Conservation (phyloP, 2,888 invertebrate species). For the Apoda limacodes region DNA sequence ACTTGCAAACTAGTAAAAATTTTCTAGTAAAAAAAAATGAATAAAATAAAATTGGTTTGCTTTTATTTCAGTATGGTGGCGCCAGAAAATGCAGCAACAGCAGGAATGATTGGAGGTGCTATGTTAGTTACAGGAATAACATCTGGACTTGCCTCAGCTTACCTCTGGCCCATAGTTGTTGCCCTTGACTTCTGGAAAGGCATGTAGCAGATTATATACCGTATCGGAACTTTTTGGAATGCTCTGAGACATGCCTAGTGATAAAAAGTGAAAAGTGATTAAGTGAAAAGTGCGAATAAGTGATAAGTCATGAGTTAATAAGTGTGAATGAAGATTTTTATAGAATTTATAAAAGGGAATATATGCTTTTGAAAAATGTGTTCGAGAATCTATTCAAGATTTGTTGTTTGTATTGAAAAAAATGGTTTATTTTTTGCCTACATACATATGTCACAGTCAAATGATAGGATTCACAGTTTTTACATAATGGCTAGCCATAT, state of each 20-base stretch:
- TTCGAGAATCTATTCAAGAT: no score
- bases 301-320: neutral
- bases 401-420: no score
- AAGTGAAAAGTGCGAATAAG: conserved; percentile 4
- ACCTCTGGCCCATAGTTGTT: conserved; percentile 75
- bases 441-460: no score
- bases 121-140: conserved; percentile 91
- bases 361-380: no score
- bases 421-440: no score
- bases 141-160: conserved; percentile 80
- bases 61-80: conserved; percentile 76
- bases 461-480: no score
- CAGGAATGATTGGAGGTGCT: conserved; percentile 97
- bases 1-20: no score
- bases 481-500: no score
- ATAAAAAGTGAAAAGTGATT: conserved; percentile 17
- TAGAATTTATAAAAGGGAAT: neutral
- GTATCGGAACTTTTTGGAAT: conserved; percentile 33
- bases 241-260: conserved; percentile 22
- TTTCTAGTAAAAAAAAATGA: no score
- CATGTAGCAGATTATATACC: conserved; percentile 39
- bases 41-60: no score
- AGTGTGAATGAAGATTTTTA: neutral
- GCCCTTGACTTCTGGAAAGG: conserved; percentile 26
- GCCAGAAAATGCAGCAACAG: conserved; percentile 83